Percentiles rank a stretch among this genome's conserved stretches.
phyloP scores from a whole-genome alignment of 1,140 invertebrate species.

The Metaphire vulgaris region DNA sequence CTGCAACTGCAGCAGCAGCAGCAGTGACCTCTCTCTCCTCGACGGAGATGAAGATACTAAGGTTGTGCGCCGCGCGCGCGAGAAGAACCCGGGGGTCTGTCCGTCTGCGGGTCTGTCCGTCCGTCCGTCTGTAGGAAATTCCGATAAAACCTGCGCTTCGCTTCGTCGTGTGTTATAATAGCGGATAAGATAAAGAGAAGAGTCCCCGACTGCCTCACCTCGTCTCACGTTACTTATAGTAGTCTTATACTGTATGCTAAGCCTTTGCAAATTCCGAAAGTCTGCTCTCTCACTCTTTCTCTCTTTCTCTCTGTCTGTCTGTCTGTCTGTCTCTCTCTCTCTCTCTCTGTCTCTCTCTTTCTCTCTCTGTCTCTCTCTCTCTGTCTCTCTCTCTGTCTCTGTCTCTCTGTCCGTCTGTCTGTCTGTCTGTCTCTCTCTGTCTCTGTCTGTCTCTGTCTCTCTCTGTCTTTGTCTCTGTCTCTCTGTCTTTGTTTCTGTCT shows the following conservation, averaged over 20 bases:
- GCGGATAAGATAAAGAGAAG: background rate
- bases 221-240: background rate
- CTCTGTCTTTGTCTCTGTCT: background rate
- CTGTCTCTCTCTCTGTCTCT: background rate
- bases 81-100: background rate
- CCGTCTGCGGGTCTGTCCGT: background rate
- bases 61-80: background rate
- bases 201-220: background rate
- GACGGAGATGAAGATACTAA: background rate
- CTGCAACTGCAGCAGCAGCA: background rate
- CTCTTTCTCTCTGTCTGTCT: constrained; percentile 2
- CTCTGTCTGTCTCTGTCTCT: background rate
- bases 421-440: background rate
- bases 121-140: background rate
- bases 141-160: no score
- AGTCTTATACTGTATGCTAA: background rate
- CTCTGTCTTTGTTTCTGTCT: background rate
- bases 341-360: constrained; percentile 4
- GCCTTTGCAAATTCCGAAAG: background rate
- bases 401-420: background rate
- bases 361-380: constrained; percentile 16
- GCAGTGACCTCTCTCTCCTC: background rate
- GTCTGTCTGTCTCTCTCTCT: constrained; percentile 5
- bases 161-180: background rate
- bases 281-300: background rate